Evolutionary conservation across 2,888 invertebrate species (phyloP), one percentile per base, ranked within the genome.

Genomic region (Eupithecia dodoneata): DNA sequence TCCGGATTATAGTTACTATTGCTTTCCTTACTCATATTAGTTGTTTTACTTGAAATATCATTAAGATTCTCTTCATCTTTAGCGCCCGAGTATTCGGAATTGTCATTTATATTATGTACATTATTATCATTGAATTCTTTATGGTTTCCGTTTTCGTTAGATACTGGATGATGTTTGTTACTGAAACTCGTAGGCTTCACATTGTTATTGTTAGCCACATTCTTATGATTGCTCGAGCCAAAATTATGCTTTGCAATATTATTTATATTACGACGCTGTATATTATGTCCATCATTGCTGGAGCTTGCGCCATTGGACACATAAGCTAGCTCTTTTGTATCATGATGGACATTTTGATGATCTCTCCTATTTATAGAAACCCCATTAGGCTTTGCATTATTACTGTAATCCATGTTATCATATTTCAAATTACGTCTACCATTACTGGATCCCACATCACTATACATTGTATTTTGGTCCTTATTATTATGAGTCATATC

Each of bases 1-100:
- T n/a, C 55, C 18, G 9, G 55, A 59, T 59, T 59, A 9, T n/a
- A 3, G 18, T 59, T 18, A 0, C 55, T 59, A 18, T 18, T 3
- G 18, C 18, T 59, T 18, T 9, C 55, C 55, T 59, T 59, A 55
- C n/a, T n/a, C 3, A n/a, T 55, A 55, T 55, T n/a, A 7, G 55
- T 9, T 55, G 55, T n/a, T 55, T 55, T n/a, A 55, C n/a, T 55
- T 55, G 55, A 55, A 55, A 55, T 55, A 55, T n/a, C 55, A 52
- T 3, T 52, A 15, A 52, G 52, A 52, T 15, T 52, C 0, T 59
- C 18, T 18, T 18, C 3, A 59, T 59, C 55, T 9, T 59, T 18
- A 59, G 18, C 9, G 9, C 18, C 18, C 18, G 55, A 59, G 55
- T 59, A 18, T 18, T 18, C 3, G 18, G 55, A 3, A 59, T 59